These are phyloP conservation scores for Epinotia nisella DNA, from an alignment of 2,888 invertebrate species.

Conservation along the genomic window DNA sequence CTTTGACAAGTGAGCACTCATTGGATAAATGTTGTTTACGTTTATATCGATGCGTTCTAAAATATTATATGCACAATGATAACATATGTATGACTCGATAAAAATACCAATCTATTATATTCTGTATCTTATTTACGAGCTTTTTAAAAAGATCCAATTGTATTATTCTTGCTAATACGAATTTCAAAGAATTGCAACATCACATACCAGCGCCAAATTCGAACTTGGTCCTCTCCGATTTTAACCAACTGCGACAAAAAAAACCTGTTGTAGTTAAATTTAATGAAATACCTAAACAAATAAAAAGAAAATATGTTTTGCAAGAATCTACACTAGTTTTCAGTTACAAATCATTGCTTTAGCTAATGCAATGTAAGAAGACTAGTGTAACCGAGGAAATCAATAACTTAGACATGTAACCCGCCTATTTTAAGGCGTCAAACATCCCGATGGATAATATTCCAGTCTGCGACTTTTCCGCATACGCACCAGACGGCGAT, in stretches of 20 bases:
- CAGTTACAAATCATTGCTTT: neutral
- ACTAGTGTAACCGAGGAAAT: conserved; percentile 32
- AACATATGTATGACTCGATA: neutral
- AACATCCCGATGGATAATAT: conserved; percentile 24
- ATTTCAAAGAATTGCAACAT: conserved; percentile 10
- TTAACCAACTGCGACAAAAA: neutral
- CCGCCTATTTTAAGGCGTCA: conserved; percentile 44
- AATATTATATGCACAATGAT: neutral
- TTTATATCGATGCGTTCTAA: conserved; percentile 17
- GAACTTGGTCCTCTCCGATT: neutral
- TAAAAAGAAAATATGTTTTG: neutral
- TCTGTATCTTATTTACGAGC: neutral
- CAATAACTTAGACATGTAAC: conserved; percentile 44
- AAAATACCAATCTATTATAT: neutral
- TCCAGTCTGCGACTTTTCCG: conserved; percentile 30
- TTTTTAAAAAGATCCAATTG: too few relatives aligned
- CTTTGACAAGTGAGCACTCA: conserved; percentile 11
- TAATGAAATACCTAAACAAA: neutral
- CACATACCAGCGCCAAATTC: conserved; percentile 10
- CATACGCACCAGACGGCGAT: conserved; percentile 27
- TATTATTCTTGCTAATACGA: neutral
- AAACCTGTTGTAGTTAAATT: neutral
- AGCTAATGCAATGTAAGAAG: neutral
- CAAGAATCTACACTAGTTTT: neutral
- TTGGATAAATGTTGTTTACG: conserved; percentile 32